A percentile compares a stretch with the other conserved stretches of the same genome.
phyloP scores from a whole-genome alignment of 2,113 vertebrate genomes.

The Eira barbara region DNA sequence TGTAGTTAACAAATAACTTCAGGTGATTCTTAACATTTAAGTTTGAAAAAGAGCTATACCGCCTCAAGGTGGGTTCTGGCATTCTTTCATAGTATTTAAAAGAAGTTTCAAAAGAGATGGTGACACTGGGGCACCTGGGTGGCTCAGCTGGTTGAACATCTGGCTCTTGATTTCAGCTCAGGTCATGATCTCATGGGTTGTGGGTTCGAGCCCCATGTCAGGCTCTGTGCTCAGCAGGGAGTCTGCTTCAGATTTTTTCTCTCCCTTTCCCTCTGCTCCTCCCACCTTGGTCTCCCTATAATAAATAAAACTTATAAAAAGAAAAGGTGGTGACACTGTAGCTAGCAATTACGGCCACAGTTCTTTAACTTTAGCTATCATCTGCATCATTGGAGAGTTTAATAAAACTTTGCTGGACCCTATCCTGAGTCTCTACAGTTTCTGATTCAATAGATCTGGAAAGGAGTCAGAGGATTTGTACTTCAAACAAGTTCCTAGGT shows the following conservation, averaged over 20 bases:
- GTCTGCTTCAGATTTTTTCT: too few species aligned
- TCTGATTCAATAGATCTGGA: not conserved
- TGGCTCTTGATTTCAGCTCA: not conserved
- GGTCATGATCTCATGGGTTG: not conserved
- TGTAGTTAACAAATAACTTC: not conserved
- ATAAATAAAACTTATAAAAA: too few species aligned
- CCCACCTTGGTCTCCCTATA: too few species aligned
- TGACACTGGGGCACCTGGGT: not conserved
- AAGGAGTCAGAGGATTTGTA: not conserved
- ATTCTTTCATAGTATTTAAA: not conserved
- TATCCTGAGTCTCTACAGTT: not conserved
- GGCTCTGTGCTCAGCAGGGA: not conserved
- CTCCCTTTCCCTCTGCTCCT: too few species aligned
- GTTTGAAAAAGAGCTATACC: not conserved
- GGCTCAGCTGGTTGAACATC: not conserved
- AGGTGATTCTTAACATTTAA: not conserved
- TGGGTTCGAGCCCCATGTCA: not conserved
- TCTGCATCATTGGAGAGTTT: not conserved
- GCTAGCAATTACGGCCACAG: not conserved
- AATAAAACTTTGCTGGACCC: not conserved
- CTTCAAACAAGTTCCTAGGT: not conserved
- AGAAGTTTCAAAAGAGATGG: not conserved
- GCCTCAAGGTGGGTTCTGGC: not conserved
- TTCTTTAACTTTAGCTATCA: not conserved
- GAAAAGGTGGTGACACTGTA: not conserved